Percentiles rank a stretch among this genome's conserved stretches.
These are phyloP conservation scores for Phyllotis vaccarum DNA, from an alignment of 2,797 vertebrate species.

Conservation along the genomic window DNA sequence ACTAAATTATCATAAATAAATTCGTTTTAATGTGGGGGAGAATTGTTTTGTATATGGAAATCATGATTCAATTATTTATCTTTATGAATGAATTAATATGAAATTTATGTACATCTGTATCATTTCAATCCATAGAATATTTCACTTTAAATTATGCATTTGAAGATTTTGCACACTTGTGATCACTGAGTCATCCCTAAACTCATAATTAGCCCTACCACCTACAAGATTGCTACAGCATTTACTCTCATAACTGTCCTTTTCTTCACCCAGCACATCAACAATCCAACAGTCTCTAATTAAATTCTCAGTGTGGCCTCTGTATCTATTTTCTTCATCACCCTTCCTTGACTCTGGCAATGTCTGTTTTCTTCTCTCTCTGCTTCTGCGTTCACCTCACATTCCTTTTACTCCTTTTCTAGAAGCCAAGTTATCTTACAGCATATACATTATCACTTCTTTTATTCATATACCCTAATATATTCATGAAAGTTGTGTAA, in stretches of 20 bases:
- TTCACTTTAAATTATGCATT: not conserved
- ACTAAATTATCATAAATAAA: not conserved
- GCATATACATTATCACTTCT: not conserved
- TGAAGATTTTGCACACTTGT: constrained; percentile 24
- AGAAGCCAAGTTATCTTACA: not conserved
- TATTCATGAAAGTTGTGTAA: not conserved
- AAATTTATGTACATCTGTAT: not conserved
- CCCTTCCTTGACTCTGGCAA: not conserved
- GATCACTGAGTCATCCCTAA: not conserved
- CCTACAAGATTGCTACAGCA: not conserved
- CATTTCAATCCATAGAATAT: not conserved
- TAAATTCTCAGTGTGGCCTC: not conserved
- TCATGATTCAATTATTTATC: not conserved
- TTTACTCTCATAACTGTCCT: not conserved
- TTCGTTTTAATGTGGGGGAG: constrained; percentile 24
- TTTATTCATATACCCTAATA: not conserved
- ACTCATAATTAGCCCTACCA: not conserved
- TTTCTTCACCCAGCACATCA: not conserved
- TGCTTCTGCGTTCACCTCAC: not conserved
- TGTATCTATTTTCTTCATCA: not conserved
- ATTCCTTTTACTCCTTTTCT: not conserved
- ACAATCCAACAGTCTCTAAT: not conserved
- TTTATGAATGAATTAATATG: not conserved
- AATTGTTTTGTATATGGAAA: not conserved
- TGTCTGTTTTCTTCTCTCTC: not conserved